These are phyloP conservation scores for Microdon myrmicae DNA, from an alignment of 2,888 invertebrate species.

Conservation along the genomic window DNA sequence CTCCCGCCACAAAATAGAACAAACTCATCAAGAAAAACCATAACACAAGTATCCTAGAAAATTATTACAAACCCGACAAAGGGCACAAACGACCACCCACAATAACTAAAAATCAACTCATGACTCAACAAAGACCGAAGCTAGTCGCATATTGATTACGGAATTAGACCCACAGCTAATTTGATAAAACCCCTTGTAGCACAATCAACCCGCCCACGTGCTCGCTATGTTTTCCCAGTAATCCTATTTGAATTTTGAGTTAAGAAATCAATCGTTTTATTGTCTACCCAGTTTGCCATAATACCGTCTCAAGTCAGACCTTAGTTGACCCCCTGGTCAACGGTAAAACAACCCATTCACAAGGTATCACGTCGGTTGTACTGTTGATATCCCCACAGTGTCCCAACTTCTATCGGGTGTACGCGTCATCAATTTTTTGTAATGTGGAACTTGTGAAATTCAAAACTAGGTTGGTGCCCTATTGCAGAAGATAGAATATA, in stretches of 20 bases:
- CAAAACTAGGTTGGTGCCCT: constrained; percentile 43
- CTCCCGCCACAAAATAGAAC: no score
- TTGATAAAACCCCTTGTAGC: constrained; percentile 1
- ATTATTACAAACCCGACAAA: no score
- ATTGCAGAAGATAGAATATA: constrained; percentile 34
- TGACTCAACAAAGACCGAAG: constrained; percentile 1
- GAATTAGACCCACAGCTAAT: constrained; percentile 8
- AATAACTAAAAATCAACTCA: no score
- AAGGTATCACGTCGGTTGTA: no score
- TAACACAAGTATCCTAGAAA: no score
- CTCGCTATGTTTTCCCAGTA: constrained; percentile 17
- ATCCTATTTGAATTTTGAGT: constrained; percentile 52
- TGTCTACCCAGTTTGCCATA: constrained; percentile 13
- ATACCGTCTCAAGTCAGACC: constrained; percentile 20
- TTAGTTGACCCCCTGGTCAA: constrained; percentile 24
- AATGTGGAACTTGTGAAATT: constrained; percentile 37
- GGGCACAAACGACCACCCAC: no score
- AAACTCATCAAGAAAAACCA: no score
- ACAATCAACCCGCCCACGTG: not conserved
- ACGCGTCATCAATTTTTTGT: constrained; percentile 35
- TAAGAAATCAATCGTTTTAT: constrained; percentile 46
- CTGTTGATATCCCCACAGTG: no score
- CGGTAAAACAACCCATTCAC: constrained; percentile 21
- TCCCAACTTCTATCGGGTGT: constrained; percentile 13
- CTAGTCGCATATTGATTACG: constrained; percentile 11